Evolutionary conservation across 2,888 invertebrate genomes (phyloP).

Genomic region (Chalcis sispes): DNA sequence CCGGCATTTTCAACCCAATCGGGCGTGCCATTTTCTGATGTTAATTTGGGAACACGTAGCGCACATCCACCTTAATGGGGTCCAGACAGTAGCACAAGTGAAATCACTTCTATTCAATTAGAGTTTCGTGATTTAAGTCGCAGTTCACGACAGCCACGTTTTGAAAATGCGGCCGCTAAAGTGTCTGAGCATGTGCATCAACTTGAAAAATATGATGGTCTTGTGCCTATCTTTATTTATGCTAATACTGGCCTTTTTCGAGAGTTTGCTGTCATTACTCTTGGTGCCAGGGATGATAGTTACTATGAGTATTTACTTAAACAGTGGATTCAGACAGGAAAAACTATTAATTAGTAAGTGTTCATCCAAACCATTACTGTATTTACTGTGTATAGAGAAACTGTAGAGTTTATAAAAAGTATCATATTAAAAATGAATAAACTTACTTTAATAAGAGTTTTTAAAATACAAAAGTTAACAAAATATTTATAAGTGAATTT

Average conservation of each 20-base stretch:
- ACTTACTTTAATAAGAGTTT: no score
- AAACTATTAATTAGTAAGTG: slow-evolving; percentile 89
- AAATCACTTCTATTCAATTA: slow-evolving; percentile 96
- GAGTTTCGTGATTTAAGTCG: slow-evolving; percentile 96
- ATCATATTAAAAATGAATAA: no score
- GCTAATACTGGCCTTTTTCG: slow-evolving; percentile 94
- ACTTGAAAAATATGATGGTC: slow-evolving; percentile 90
- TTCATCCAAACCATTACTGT: no score
- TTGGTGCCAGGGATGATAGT: slow-evolving; percentile 97
- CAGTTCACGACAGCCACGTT: slow-evolving; percentile 86
- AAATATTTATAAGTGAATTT: no score
- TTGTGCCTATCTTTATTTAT: slow-evolving; percentile 98
- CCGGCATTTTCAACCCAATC: slow-evolving; percentile 93
- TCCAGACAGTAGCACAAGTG: slow-evolving; percentile 96
- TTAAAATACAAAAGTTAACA: no score
- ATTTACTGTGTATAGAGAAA: no score
- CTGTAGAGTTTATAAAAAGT: no score
- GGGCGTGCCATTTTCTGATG: slow-evolving; percentile 96
- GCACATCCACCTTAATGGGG: slow-evolving; percentile 98
- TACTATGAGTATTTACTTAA: slow-evolving; percentile 99
- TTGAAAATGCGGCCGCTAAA: slow-evolving; percentile 89
- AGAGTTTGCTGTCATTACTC: slow-evolving; percentile 92
- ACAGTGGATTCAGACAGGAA: slow-evolving; percentile 98
- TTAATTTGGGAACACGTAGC: slow-evolving; percentile 91
- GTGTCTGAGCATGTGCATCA: slow-evolving; percentile 94